These are phyloP conservation scores for Fulmarus glacialis DNA, from an alignment of 2,113 vertebrate genomes.

Conservation along the genomic window DNA sequence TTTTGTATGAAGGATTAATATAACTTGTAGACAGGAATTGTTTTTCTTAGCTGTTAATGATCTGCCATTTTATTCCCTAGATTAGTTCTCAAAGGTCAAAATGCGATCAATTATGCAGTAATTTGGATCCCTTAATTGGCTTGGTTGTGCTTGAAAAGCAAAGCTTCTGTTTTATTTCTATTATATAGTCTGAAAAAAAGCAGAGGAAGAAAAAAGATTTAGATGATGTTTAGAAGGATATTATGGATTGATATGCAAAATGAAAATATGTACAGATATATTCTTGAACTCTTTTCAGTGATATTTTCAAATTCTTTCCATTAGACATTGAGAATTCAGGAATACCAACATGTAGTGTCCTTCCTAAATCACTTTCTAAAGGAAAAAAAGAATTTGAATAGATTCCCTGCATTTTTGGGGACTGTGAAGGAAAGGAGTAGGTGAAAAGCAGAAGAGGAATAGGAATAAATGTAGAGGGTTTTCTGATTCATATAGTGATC, in stretches of 20 bases:
- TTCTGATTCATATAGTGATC: background rate
- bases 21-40: slow-evolving; percentile 2
- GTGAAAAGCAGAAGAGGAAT: background rate
- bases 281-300: background rate
- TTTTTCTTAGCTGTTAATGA: slow-evolving; percentile 63
- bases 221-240: background rate
- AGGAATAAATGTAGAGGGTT: fast-evolving
- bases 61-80: slow-evolving; percentile 64
- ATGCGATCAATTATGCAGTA: slow-evolving; percentile 66
- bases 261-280: background rate
- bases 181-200: background rate
- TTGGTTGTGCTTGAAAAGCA: slow-evolving; percentile 48
- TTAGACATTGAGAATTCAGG: background rate
- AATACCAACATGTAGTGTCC: background rate
- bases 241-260: background rate
- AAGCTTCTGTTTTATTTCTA: slow-evolving; percentile 35
- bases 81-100: slow-evolving; percentile 76
- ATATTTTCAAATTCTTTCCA: background rate
- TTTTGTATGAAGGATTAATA: background rate
- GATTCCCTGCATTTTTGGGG: background rate
- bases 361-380: background rate
- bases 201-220: background rate
- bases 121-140: slow-evolving; percentile 69
- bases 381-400: background rate
- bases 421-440: background rate